Percentiles rank a stretch among this genome's conserved stretches.
These are phyloP conservation scores for Scaptomyza pallida DNA, from an alignment of 1,140 invertebrate species.

Conservation along the genomic window DNA sequence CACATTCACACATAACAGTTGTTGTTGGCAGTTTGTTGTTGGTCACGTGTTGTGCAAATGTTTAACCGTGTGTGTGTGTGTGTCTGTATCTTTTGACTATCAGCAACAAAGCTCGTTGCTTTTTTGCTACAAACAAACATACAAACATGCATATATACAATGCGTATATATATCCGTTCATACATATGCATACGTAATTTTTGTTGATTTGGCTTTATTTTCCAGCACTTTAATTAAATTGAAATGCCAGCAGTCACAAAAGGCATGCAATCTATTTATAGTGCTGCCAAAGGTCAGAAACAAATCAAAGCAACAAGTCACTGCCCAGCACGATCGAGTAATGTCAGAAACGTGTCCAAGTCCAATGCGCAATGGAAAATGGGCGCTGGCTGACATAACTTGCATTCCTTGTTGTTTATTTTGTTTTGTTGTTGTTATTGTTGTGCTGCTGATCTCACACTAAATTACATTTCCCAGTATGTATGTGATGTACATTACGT, in stretches of 20 bases:
- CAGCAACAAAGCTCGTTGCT: slow-evolving; percentile 55
- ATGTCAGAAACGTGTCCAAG: slow-evolving; percentile 63
- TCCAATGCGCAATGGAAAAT: slow-evolving; percentile 35
- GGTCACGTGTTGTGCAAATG: slow-evolving; percentile 78
- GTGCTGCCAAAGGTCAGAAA: slow-evolving; percentile 59
- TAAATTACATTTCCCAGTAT: background rate
- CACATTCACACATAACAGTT: slow-evolving; percentile 23
- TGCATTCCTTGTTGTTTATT: slow-evolving; percentile 38
- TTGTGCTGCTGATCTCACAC: slow-evolving; percentile 42
- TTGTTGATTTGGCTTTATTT: slow-evolving; percentile 45
- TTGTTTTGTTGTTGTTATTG: background rate
- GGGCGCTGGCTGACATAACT: slow-evolving; percentile 34
- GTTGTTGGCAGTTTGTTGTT: slow-evolving; percentile 73
- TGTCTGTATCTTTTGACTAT: slow-evolving; percentile 24
- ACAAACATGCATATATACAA: too few species aligned
- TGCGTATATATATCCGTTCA: too few species aligned
- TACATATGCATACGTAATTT: background rate
- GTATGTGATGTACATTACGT: slow-evolving; percentile 23
- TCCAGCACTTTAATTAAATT: slow-evolving; percentile 68
- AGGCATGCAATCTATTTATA: slow-evolving; percentile 61
- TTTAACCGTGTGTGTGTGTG: slow-evolving; percentile 35
- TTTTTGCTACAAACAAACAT: slow-evolving; percentile 5
- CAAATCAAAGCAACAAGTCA: slow-evolving; percentile 47
- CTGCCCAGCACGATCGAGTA: slow-evolving; percentile 40
- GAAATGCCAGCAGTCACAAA: slow-evolving; percentile 50